phyloP scores from a whole-genome alignment of 35 echinoderm and acorn worm genomes.

The Heliocidaris tuberculata region DNA sequence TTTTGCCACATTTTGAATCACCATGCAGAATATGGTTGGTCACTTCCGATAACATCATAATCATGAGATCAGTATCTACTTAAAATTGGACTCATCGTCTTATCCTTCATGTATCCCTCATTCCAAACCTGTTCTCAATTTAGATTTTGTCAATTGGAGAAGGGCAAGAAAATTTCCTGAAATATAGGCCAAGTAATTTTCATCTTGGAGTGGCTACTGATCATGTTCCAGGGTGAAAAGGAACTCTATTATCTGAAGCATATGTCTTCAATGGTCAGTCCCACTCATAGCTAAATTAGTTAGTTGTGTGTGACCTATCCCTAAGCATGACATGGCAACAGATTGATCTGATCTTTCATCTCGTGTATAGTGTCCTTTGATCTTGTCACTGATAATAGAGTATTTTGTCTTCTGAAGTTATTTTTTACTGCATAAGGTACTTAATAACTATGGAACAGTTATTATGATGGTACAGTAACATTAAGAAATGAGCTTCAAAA shows the following conservation, averaged over 20 bases:
- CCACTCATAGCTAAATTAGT: neutral
- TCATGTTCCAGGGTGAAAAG: neutral
- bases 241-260: neutral
- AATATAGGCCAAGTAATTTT: neutral
- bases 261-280: neutral
- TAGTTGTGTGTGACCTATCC: neutral
- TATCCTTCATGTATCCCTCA: neutral
- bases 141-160: slow-evolving; percentile 13
- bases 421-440: no score
- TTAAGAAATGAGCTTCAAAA: no score
- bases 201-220: neutral
- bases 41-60: neutral
- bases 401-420: neutral
- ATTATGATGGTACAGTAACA: no score
- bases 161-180: slow-evolving; percentile 2
- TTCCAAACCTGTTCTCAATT: neutral
- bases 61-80: neutral
- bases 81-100: neutral
- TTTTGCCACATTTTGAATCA: neutral
- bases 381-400: neutral
- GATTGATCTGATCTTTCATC: neutral
- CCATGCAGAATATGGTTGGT: neutral
- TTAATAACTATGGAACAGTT: no score
- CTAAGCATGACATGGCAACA: neutral
- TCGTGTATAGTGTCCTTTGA: neutral